Evolutionary conservation across 1,140 invertebrate species (phyloP), one percentile per base, ranked within the genome.

Genomic region (Anthonomus grandis): DNA sequence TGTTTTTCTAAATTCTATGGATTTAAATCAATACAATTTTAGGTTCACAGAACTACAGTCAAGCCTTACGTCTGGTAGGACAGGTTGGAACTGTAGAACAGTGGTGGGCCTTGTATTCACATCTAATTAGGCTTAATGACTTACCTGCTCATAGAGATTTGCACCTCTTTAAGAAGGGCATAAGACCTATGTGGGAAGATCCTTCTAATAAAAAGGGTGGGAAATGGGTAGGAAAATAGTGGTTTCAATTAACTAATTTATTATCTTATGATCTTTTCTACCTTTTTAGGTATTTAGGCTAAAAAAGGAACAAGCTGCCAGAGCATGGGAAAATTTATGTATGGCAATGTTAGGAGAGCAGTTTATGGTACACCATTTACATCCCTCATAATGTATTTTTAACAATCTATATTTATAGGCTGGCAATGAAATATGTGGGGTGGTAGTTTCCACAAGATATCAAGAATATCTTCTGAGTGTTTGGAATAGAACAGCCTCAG

Each of bases 171-270:
- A 98, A 98, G 82, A 86, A 95, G 68, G 96, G 96, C 58, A 97
- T 99, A 60, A 93, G 95, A 77, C 96, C 96, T 22, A 96, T 98
- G 91, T 98, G 95, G 95, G 95, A 98, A 78, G 95, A 98, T 78
- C 83, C 86, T 59, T 90, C 92, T 21, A 98, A 98, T 79, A 87
- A 88, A 69, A 87, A 89, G 76, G 95, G 96, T 37, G 96, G 96
- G 13, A 97, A 97, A 80, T 98, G 95, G 95, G 92, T 97, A 24
- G 21, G 23, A 42, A 21, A 45, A 22, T 22, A 41, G 17, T 39
- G 6, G 21, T 6, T 31, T 13, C 6, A 31, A 8, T 27, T 25
- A 47, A 1, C 1, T 39, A 1, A 42, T 5, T 13, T 10, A 15
- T 42, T 42, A 4, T 5, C n/a, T 3, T 17, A 18, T 10, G 17